These are phyloP conservation scores for Oscheius onirici DNA, from an alignment of 2,888 invertebrate genomes.

Conservation along the genomic window DNA sequence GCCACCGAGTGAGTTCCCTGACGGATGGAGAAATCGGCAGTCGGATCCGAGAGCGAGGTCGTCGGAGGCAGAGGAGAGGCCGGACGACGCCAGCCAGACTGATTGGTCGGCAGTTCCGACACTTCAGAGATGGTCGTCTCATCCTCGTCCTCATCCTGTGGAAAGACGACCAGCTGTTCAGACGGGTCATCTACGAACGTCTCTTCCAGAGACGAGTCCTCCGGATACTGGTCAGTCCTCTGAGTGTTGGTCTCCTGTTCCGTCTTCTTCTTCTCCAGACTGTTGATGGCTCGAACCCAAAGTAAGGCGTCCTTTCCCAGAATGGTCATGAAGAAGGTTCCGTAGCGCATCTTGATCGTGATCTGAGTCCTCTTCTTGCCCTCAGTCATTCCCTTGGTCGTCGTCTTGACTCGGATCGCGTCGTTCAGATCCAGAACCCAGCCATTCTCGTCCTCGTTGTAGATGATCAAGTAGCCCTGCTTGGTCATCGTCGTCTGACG, in stretches of 20 bases:
- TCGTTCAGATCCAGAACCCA: slow-evolving; percentile 6
- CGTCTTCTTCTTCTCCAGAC: neutral
- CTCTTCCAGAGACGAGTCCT: no score
- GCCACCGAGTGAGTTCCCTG: slow-evolving; percentile 13
- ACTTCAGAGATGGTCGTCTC: neutral
- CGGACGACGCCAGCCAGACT: slow-evolving; percentile 17
- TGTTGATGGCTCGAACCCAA: slow-evolving; percentile 9
- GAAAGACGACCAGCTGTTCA: neutral
- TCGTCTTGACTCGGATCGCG: slow-evolving; percentile 15
- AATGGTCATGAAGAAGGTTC: neutral
- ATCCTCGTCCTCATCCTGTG: neutral
- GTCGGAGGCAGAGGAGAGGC: slow-evolving; percentile 11
- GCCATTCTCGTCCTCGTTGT: slow-evolving; percentile 4
- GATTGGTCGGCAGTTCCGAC: neutral
- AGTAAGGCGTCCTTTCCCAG: neutral
- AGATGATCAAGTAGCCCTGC: slow-evolving; percentile 18
- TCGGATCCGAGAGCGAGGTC: neutral
- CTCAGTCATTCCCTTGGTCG: neutral
- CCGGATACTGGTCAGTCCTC: no score
- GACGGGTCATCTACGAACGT: no score
- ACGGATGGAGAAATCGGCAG: slow-evolving; percentile 2
- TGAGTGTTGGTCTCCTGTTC: neutral
- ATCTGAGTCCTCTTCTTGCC: neutral
- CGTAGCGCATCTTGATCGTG: slow-evolving; percentile 13
- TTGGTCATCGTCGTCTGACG: slow-evolving; percentile 12